Conservation (phyloP, 2,888 invertebrate genomes). For the Baccha elongata region DNA sequence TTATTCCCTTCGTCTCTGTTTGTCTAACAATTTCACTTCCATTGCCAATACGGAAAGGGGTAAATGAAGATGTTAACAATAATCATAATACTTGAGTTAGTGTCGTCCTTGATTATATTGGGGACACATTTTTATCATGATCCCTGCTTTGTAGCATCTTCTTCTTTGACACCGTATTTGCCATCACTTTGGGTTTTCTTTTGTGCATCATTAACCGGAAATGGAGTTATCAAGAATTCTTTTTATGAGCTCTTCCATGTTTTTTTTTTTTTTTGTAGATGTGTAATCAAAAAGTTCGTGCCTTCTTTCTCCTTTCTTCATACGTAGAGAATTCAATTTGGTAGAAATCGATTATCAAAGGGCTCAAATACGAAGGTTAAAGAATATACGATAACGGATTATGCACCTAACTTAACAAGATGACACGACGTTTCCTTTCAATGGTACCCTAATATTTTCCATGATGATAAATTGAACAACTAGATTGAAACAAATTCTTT, state of each 20-base stretch:
- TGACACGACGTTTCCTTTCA: no score
- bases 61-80: slow-evolving; percentile 65
- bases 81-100: slow-evolving; percentile 67
- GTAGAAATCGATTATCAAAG: not conserved
- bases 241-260: slow-evolving; percentile 39
- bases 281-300: not conserved
- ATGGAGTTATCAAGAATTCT: slow-evolving; percentile 62
- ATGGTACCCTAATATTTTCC: no score
- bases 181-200: slow-evolving; percentile 20
- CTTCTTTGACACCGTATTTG: not conserved
- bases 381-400: no score
- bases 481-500: no score
- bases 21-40: not conserved
- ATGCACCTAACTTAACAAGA: no score
- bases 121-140: slow-evolving; percentile 60
- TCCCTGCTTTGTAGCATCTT: slow-evolving; percentile 6
- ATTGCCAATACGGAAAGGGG: slow-evolving; percentile 41
- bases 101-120: slow-evolving; percentile 47
- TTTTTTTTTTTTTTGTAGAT: slow-evolving; percentile 1
- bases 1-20: slow-evolving; percentile 37
- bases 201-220: slow-evolving; percentile 61
- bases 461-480: no score
- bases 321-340: not conserved
- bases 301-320: not conserved
- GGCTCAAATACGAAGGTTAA: not conserved